These are phyloP conservation scores for Zoanthus sansibaricus DNA, from an alignment of 92 coral and sea anemone genomes.

Conservation along the genomic window DNA sequence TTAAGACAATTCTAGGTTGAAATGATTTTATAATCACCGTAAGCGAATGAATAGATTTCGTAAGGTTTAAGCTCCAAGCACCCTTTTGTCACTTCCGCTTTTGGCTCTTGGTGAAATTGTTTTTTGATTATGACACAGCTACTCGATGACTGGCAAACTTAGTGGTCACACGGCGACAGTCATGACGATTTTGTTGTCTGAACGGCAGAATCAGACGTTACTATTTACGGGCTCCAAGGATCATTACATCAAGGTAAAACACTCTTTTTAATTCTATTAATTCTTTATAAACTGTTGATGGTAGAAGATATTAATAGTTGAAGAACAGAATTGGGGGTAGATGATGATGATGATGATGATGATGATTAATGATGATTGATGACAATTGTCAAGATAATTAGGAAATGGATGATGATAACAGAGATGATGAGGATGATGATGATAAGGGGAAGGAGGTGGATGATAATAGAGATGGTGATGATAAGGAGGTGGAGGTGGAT, in stretches of 20 bases:
- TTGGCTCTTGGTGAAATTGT: neutral
- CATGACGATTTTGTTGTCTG: slow-evolving; percentile 82
- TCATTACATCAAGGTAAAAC: slow-evolving; percentile 91
- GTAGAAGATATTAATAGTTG: neutral
- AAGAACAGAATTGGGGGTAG: neutral
- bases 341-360: neutral
- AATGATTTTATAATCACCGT: too few relatives aligned
- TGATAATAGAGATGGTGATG: too few relatives aligned
- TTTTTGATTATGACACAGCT: slow-evolving; percentile 55
- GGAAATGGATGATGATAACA: neutral
- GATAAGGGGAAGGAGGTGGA: too few relatives aligned
- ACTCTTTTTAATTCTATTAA: neutral
- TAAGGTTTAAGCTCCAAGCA: too few relatives aligned
- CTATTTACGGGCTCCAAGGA: slow-evolving; percentile 97
- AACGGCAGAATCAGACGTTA: slow-evolving; percentile 74
- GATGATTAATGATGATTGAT: neutral
- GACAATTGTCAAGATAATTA: too few relatives aligned
- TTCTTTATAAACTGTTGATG: neutral
- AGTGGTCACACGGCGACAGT: slow-evolving; percentile 97
- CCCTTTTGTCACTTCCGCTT: too few relatives aligned
- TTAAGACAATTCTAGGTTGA: too few relatives aligned
- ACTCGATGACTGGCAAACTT: slow-evolving; percentile 94
- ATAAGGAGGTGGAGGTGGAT: too few relatives aligned
- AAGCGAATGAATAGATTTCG: too few relatives aligned
- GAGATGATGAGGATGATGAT: neutral